Conservation (phyloP, 2,888 invertebrate species). For the Taenaris catops region DNA sequence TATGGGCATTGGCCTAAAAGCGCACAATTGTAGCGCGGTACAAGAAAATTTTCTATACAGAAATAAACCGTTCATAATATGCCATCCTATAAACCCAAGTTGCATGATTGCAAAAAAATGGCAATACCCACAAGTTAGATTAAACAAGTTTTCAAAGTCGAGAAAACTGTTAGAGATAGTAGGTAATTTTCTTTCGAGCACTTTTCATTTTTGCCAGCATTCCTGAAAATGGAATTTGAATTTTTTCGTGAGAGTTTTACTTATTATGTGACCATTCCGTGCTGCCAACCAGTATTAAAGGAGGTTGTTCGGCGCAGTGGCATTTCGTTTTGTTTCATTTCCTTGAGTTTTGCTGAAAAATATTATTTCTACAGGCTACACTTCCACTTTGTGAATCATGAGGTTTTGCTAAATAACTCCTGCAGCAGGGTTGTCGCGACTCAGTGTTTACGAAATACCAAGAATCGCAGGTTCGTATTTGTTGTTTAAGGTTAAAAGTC, state of each 20-base stretch:
- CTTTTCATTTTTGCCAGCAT: slow-evolving; percentile 28
- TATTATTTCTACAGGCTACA: too few relatives aligned
- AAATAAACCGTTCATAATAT: too few relatives aligned
- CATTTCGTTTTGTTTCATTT: slow-evolving; percentile 2
- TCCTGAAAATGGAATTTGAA: slow-evolving; percentile 30
- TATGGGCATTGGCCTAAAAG: too few relatives aligned
- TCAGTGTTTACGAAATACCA: too few relatives aligned
- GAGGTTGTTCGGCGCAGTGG: neutral
- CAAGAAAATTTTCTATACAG: too few relatives aligned
- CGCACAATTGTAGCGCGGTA: too few relatives aligned
- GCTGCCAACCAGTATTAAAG: neutral
- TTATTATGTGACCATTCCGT: slow-evolving; percentile 13
- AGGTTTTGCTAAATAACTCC: too few relatives aligned
- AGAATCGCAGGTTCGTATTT: too few relatives aligned
- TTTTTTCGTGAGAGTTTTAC: slow-evolving; percentile 12
- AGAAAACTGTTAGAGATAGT: slow-evolving; percentile 29
- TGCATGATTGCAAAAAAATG: slow-evolving; percentile 26
- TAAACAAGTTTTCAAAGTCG: slow-evolving; percentile 46
- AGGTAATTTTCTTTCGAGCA: slow-evolving; percentile 23
- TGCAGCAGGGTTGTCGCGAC: too few relatives aligned
- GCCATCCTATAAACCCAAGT: neutral
- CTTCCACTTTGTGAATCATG: too few relatives aligned
- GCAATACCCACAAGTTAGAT: slow-evolving; percentile 50
- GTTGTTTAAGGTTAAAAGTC: too few relatives aligned
- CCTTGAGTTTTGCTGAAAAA: too few relatives aligned